Base-by-base conservation (phyloP, 2,113 vertebrate species). In the Oxyura jamaicensis region DNA sequence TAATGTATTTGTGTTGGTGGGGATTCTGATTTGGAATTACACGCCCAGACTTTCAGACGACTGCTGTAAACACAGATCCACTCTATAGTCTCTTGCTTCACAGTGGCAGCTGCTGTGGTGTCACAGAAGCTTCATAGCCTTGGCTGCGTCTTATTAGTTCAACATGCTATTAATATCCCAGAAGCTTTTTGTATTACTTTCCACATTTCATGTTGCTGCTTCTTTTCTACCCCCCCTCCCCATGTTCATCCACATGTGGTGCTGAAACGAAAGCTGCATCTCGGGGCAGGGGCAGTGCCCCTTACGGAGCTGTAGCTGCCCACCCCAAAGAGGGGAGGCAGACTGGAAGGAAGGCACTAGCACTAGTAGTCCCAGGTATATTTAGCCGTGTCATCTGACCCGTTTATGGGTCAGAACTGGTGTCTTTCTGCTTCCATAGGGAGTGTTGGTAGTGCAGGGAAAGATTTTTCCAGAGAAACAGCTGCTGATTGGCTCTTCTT, bases 141-240 rank as follows among this genome's bases (percentile, higher is more conserved):
- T 95, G 85, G 69, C 95, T 97, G 46, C 81, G 92, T 95, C 92
- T 95, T 96, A 95, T 95, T 97, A 97, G 95, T 96, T 97, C 96
- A 97, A 94, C 90, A 88, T 78, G 79, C 91, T 97, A 96, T 97
- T 95, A 97, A 96, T 97, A 97, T 86, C 79, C 75, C 68, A 86
- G 95, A 58, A 97, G 96, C 68, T 95, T 95, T 95, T 94, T 93
- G 81, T 94, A 90, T 95, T 93, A 86, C 52, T 95, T 96, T 97
- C 68, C 93, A 92, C 46, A 66, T 46, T 92, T 91, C 79, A 83
- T 95, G 92, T 33, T 88, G 53, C 31, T 59, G 82, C 58, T 83
- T 55, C 28, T 95, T 93, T 82, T 56, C 91, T 92, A 55, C 21
- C 46, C n/a, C 41, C n/a, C 19, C 21, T 6, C 5, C 20, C 16